Base-by-base conservation (phyloP, 1,140 invertebrate genomes). In the Macrocentrus cingulum region DNA sequence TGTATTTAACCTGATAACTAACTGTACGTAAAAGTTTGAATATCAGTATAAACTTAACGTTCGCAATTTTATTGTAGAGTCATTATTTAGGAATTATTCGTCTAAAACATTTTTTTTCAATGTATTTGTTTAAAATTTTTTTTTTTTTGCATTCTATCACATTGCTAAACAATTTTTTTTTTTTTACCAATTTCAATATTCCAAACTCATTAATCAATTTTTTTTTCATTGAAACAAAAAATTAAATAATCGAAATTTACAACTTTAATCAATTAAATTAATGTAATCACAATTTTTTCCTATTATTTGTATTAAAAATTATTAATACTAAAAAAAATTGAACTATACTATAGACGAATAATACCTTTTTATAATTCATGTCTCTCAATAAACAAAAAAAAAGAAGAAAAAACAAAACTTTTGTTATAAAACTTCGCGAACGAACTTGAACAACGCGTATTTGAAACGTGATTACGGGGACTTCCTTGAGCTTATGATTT, bases 381-480 rank as follows among this genome's bases (percentile, higher is more conserved):
- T 56, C 37, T 56, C n/a, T 42, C 49, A 56, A 37, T 32, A 59
- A 59, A 56, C 49, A 56, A 62, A 59, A 54, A 45, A 49, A n/a
- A n/a, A n/a, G n/a, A n/a, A n/a, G n/a, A n/a, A n/a, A n/a, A n/a
- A n/a, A n/a, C n/a, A n/a, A n/a, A n/a, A n/a, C n/a, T n/a, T n/a
- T 46, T 36, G 25, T 13, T 23, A 53, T 45, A 60, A 56, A 65
- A 46, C 60, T 62, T 71, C 66, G 70, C 72, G 72, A 76, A 76
- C 70, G 65, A 72, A 77, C 70, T 76, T 76, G 72, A 76, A 77
- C 77, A 70, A 80, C 72, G 73, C 73, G 74, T 77, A 70, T 74
- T 70, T 77, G 67, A 76, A 73, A 76, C 46, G 49, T 50, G 22
- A 37, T 49, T 50, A 49, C 64, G 60, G 68, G 71, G 64, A 61